Percentiles rank a stretch among this genome's conserved stretches.
Evolutionary conservation across 2,888 invertebrate genomes (phyloP).

Genomic region (Melanostoma scalare): DNA sequence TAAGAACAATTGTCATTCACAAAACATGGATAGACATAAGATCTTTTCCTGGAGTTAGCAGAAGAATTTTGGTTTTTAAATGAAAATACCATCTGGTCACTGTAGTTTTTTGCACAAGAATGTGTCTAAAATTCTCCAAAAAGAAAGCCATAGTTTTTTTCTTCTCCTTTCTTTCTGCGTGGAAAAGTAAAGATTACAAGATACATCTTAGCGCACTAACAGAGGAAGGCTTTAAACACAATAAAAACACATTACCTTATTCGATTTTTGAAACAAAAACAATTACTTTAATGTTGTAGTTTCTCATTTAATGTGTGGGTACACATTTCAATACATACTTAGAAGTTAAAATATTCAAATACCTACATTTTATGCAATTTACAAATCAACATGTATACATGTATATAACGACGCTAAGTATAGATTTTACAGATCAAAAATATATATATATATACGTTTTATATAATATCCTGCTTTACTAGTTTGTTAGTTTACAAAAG

Average conservation of each 20-base stretch:
- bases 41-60: too few species aligned
- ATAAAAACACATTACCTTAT: conserved; percentile 14
- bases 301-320: conserved; percentile 36
- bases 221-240: not conserved
- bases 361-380: conserved; percentile 68
- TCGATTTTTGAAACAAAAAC: conserved; percentile 73
- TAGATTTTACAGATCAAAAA: conserved; percentile 70
- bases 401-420: conserved; percentile 55
- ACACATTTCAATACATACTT: too few species aligned
- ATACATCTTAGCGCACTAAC: too few species aligned
- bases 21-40: too few species aligned
- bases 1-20: too few species aligned
- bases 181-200: conserved; percentile 18
- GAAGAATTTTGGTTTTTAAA: too few species aligned
- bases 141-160: not conserved
- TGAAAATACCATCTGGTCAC: too few species aligned
- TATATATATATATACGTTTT: conserved; percentile 33
- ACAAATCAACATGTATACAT: conserved; percentile 70
- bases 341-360: conserved; percentile 50
- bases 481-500: conserved; percentile 50
- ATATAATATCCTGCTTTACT: conserved; percentile 44
- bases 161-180: conserved; percentile 1
- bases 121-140: too few species aligned
- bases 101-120: too few species aligned
- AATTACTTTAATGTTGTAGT: conserved; percentile 64